Conservation (phyloP, 1,140 invertebrate genomes). For the Ostrea edulis region DNA sequence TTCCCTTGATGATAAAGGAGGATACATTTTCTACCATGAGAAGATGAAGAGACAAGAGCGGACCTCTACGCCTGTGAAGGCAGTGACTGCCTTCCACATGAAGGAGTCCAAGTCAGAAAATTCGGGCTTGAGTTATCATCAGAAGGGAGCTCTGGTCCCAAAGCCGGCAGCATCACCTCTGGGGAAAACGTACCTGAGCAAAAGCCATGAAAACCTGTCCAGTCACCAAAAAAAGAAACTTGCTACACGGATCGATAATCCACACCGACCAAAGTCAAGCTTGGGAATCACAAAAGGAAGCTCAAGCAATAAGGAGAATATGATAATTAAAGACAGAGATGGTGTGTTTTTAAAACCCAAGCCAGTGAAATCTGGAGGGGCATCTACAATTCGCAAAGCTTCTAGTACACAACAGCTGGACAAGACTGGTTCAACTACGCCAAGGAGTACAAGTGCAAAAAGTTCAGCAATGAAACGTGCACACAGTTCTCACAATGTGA, state of each 20-base stretch:
- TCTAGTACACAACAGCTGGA: conserved; percentile 76
- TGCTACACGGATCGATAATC: conserved; percentile 48
- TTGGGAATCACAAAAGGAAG: conserved; percentile 60
- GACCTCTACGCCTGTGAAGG: conserved; percentile 49
- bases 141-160: conserved; percentile 53
- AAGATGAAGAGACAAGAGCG: conserved; percentile 48
- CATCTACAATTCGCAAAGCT: conserved; percentile 72
- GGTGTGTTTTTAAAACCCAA: conserved; percentile 64
- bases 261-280: conserved; percentile 65
- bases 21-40: neutral
- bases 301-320: conserved; percentile 64
- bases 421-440: conserved; percentile 51
- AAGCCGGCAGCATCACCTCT: conserved; percentile 59
- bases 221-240: conserved; percentile 70
- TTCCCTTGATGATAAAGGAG: neutral
- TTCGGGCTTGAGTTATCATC: conserved; percentile 57
- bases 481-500: conserved; percentile 77
- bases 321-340: conserved; percentile 58
- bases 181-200: conserved; percentile 73
- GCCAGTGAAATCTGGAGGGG: conserved; percentile 58
- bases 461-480: conserved; percentile 72
- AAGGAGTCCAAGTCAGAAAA: conserved; percentile 72
- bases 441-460: conserved; percentile 41
- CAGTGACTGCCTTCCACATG: conserved; percentile 57
- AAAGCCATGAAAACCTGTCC: conserved; percentile 77